Evolutionary conservation across 2,888 invertebrate species (phyloP), one percentile per base, ranked within the genome.

Genomic region (Lasioglossum morio): DNA sequence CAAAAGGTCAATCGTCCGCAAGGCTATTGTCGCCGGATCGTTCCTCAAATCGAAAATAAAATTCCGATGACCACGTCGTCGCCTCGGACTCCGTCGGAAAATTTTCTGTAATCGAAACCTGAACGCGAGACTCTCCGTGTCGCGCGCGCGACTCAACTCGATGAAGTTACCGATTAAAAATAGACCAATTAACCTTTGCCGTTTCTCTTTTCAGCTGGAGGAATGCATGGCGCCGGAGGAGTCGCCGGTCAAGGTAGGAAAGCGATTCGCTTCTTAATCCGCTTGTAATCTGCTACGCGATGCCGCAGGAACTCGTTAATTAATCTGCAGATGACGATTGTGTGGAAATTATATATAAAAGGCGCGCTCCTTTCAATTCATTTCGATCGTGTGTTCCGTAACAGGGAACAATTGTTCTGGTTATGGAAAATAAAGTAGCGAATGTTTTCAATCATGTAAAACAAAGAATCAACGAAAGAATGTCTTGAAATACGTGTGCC

Each of bases 141-240:
- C 23, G 84, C 66, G 73, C 66, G 73, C 43, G 77, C 16, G 34
- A 60, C 53, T 82, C 60, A 40, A 81, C 77, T 74, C 77, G 82
- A 53, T 69, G 60, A 4, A 69, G 48, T 2, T 19, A 5, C n/a
- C 57, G 57, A 40, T 48, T 8, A 48, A 7, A 37, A 70, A 57
- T 66, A 70, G 30, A 43, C 10, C 48, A 63, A 75, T 82, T 84
- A 78, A 84, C 57, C 30, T n/a, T 27, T 57, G 14, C 48, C 34
- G 43, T 82, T 63, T 69, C 73, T 82, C 82, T n/a, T 92, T 92
- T 53, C 91, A 92, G 92, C 77, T 91, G 76, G 89, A 89, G 77
- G 81, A 84, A 74, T 86, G 89, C 89, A 89, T 82, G 81, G 77
- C 85, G 43, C 30, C 88, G 34, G 88, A 89, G 80, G 86, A 84